A percentile compares a stretch with the other conserved stretches of the same genome.
Conservation (phyloP, 1,140 invertebrate species). For the Bombus affinis region DNA sequence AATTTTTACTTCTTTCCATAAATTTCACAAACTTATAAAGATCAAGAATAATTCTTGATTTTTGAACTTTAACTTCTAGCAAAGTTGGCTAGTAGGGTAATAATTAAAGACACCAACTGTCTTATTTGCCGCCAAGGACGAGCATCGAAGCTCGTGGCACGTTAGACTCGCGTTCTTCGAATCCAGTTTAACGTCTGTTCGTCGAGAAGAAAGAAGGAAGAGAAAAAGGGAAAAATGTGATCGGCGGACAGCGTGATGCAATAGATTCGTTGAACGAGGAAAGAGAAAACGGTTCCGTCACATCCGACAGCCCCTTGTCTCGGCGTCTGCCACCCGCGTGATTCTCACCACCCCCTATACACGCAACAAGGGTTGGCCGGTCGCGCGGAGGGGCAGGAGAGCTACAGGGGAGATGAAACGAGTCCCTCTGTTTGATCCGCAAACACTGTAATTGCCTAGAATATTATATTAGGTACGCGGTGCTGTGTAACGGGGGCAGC, state of each 20-base stretch:
- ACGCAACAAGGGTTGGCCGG: constrained; percentile 43
- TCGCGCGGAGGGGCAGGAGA: constrained; percentile 46
- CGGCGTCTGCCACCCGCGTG: constrained; percentile 69
- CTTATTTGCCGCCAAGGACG: too few relatives aligned
- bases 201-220: background rate
- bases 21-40: too few relatives aligned
- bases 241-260: background rate
- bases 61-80: too few relatives aligned
- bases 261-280: background rate
- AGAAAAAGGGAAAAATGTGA: background rate
- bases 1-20: too few relatives aligned
- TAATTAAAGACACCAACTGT: too few relatives aligned
- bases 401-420: constrained; percentile 70
- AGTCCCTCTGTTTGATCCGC: constrained; percentile 82
- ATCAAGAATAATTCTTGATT: too few relatives aligned
- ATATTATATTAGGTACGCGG: constrained; percentile 82
- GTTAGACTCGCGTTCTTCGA: too few relatives aligned
- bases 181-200: too few relatives aligned
- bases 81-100: too few relatives aligned
- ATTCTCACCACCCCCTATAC: constrained; percentile 69
- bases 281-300: constrained; percentile 27
- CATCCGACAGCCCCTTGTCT: constrained; percentile 50
- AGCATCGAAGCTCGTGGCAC: too few relatives aligned
- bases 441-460: constrained; percentile 83
- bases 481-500: constrained; percentile 67